Percentiles rank a stretch among this genome's conserved stretches.
These are phyloP conservation scores for Psephotus haematonotus DNA, from an alignment of 2,113 vertebrate genomes.

Conservation along the genomic window DNA sequence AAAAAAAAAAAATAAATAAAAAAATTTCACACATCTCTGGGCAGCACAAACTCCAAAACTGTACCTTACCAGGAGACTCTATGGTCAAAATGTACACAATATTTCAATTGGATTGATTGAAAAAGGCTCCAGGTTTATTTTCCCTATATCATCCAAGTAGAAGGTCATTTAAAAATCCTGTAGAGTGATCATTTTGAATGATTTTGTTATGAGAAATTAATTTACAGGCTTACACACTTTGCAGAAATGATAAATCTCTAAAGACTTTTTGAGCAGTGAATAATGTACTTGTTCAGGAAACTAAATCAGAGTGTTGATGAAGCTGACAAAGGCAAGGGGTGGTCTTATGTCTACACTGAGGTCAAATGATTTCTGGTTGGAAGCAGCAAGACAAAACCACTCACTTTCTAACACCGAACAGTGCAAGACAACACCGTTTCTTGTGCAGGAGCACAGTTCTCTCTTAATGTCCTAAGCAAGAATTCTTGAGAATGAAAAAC, in stretches of 20 bases:
- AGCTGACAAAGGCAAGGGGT: neutral
- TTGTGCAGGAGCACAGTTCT: neutral
- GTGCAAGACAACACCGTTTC: neutral
- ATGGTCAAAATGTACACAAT: neutral
- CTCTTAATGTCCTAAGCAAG: neutral
- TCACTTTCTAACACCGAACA: neutral
- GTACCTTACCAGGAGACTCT: too few species aligned
- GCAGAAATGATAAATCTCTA: constrained; percentile 30
- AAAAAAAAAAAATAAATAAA: neutral
- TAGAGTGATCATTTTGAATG: constrained; percentile 34
- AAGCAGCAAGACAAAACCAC: neutral
- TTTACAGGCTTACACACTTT: constrained; percentile 24
- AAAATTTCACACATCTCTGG: accelerated
- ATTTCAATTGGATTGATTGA: neutral
- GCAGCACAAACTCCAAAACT: neutral
- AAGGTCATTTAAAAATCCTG: constrained; percentile 52
- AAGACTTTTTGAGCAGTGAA: constrained; percentile 32
- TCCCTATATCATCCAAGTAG: neutral
- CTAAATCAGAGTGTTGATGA: neutral
- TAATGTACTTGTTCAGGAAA: neutral
- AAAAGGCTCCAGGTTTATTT: neutral
- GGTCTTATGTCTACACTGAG: neutral
- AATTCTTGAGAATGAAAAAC: neutral
- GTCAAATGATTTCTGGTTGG: neutral
- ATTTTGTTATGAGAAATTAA: constrained; percentile 62